Evolutionary conservation across 64 coral and sea anemone genomes (phyloP), one percentile per base, ranked within the genome.

Genomic region (Montipora efflorescens): DNA sequence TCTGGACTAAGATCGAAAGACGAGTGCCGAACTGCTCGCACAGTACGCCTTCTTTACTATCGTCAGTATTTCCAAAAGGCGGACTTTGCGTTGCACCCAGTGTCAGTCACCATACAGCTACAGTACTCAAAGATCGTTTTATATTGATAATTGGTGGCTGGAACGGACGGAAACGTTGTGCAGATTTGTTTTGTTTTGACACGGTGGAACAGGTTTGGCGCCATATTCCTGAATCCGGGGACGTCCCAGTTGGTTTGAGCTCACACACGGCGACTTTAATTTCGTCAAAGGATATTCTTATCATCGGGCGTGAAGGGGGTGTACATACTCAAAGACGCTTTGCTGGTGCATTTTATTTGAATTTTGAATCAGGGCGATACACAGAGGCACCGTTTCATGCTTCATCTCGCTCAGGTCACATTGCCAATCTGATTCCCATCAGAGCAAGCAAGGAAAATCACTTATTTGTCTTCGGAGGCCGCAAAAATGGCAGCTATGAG

Each of bases 221-320:
- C 43, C 90, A 70, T 46, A 94, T 98, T 46, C 84, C 91, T 5
- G 89, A 90, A 48, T 79, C 59, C 23, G 97, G 97, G 5, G 97
- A 98, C 12, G 84, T 98, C 13, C 97, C 97, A 22, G 97, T 91
- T 21, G 97, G 97, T 47, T 88, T 98, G n/a, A 98, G 97, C 69
- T 98, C 97, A 2, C 97, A 98, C 68, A 94, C 97, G 9, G 84
- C 97, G 49, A 90, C 89, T 20, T 78, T 96, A 61, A 22, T 94
- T 15, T 96, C 91, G 13, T 18, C 75, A 25, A 95, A 87, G 67
- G 91, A 96, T 81, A 89, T 96, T 36, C 88, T 98, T 45, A 96
- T 98, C 18, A 84, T 98, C 76, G 97, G 97, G 0, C 87, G 97
- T 20, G 97, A 98, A 53, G 97, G 97, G 19, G 97, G 97, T 22